These are phyloP conservation scores for Hypena proboscidalis DNA, from an alignment of 2,888 invertebrate species.

Conservation along the genomic window DNA sequence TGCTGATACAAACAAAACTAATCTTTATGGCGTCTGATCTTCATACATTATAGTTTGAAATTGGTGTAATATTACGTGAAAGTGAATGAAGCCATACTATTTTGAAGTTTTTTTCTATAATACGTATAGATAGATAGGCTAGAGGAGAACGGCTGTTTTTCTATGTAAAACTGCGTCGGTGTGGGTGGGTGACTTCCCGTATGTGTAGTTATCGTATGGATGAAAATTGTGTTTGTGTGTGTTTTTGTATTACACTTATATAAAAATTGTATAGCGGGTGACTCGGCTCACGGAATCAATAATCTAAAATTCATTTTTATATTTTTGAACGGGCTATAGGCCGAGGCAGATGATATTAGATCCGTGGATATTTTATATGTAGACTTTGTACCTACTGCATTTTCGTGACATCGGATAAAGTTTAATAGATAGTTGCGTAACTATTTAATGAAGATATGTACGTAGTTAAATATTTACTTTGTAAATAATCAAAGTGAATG, in stretches of 20 bases:
- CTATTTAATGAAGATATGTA: slow-evolving; percentile 6
- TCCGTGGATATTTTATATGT: not conserved
- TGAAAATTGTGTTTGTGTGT: slow-evolving; percentile 55
- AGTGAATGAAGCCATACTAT: slow-evolving; percentile 78
- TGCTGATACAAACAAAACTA: slow-evolving; percentile 61
- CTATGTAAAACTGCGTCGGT: slow-evolving; percentile 73
- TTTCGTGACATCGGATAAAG: not conserved
- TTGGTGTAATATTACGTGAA: slow-evolving; percentile 61
- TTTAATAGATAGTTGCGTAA: slow-evolving; percentile 11
- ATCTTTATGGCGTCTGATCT: slow-evolving; percentile 61
- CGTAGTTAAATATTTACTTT: too few relatives aligned
- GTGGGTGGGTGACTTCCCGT: slow-evolving; percentile 74
- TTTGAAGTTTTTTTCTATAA: slow-evolving; percentile 82
- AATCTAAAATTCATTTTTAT: slow-evolving; percentile 75
- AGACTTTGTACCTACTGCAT: slow-evolving; percentile 1
- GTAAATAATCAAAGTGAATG: too few relatives aligned
- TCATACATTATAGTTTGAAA: slow-evolving; percentile 64
- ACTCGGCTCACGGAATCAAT: slow-evolving; percentile 72
- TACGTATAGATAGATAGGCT: slow-evolving; percentile 69
- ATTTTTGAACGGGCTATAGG: slow-evolving; percentile 59
- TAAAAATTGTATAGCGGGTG: slow-evolving; percentile 74
- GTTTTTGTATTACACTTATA: slow-evolving; percentile 68
- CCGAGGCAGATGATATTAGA: slow-evolving; percentile 12
- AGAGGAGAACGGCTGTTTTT: slow-evolving; percentile 78
- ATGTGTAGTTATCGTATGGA: slow-evolving; percentile 72